A percentile compares a stretch with the other conserved stretches of the same genome.
phyloP scores from a whole-genome alignment of 1,140 invertebrate genomes.

The Chironomus tepperi region DNA sequence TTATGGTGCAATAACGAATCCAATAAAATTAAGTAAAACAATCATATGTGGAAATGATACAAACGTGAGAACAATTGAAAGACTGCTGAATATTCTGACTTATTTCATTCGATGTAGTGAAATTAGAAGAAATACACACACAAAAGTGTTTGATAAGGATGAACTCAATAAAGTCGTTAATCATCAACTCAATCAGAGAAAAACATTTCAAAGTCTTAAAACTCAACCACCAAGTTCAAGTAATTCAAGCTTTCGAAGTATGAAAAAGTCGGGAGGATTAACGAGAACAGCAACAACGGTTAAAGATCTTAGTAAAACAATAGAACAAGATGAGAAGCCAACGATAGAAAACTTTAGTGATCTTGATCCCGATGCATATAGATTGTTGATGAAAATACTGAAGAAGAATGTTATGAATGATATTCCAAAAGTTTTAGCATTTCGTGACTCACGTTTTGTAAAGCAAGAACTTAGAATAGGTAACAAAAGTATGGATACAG shows the following conservation, averaged over 20 bases:
- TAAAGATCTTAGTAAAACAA: slow-evolving; percentile 11
- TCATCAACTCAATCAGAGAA: slow-evolving; percentile 12
- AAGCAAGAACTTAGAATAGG: slow-evolving; percentile 39
- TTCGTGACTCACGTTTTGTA: slow-evolving; percentile 38
- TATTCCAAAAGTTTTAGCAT: slow-evolving; percentile 38
- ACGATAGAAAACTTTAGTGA: neutral
- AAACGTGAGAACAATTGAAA: slow-evolving; percentile 53
- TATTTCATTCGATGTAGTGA: slow-evolving; percentile 77
- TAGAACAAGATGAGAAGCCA: neutral
- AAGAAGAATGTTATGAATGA: slow-evolving; percentile 34
- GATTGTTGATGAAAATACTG: slow-evolving; percentile 28
- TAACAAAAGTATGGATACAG: slow-evolving; percentile 39
- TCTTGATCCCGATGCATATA: neutral
- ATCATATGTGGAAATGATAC: slow-evolving; percentile 64
- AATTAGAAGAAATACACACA: slow-evolving; percentile 43
- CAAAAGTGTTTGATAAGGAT: slow-evolving; percentile 38
- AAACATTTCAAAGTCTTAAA: neutral
- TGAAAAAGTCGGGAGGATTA: neutral
- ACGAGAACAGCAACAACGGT: slow-evolving; percentile 17
- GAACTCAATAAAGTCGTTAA: slow-evolving; percentile 23
- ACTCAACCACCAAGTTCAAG: neutral
- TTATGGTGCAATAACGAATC: slow-evolving; percentile 71
- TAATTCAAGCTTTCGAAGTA: neutral
- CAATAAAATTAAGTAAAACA: slow-evolving; percentile 64
- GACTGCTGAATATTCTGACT: slow-evolving; percentile 58